Base-by-base conservation (phyloP, 2,888 invertebrate genomes). In the Melinaea marsaeus region DNA sequence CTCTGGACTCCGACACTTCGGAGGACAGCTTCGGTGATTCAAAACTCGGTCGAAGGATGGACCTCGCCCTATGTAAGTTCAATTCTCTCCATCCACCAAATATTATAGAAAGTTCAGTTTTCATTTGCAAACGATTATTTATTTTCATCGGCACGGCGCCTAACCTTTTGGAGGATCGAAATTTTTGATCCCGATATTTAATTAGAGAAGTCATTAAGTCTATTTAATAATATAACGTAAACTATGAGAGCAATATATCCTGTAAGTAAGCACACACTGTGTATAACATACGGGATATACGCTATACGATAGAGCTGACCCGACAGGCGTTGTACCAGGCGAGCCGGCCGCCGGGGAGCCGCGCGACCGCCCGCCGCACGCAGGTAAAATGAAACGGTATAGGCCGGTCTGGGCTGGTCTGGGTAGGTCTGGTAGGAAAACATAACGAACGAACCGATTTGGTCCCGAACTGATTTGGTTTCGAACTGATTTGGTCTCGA, bases 11-110 rank as follows among this genome's bases (percentile, higher is more conserved):
- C 67, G 86, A 91, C 70, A 89, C 81, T 2, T 87, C 87, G 4
- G 88, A 88, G 74, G 91, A 88, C 71, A 90, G 87, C 74, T 81
- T 86, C 37, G 82, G 88, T 3, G 90, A 91, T 65, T 75, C 81
- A 55, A 90, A 90, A 74, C 79, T 90, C 67, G 92, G 93, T 69
- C 92, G 95, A 72, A 94, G 95, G 84, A 96, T 96, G 95, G 96
- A 96, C 80, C 94, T 96, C 82, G 95, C 95, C 67, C 91, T 96
- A 80, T 96, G 96, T 96, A 94, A 96, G 96, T 89, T 74, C 71
- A 72, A 71, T 64, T 63, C 64, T 22, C 22, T 22, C 68, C 64
- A 70, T 71, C 42, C 46, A 60, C 55, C 63, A 67, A 73, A 68
- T 69, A 74, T 76, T 70, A 82, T 86, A 88, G 87, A 82, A 77